A percentile compares a stretch with the other conserved stretches of the same genome.
Evolutionary conservation across 2,888 invertebrate species (phyloP).

Genomic region (Drosophila paramelanica): DNA sequence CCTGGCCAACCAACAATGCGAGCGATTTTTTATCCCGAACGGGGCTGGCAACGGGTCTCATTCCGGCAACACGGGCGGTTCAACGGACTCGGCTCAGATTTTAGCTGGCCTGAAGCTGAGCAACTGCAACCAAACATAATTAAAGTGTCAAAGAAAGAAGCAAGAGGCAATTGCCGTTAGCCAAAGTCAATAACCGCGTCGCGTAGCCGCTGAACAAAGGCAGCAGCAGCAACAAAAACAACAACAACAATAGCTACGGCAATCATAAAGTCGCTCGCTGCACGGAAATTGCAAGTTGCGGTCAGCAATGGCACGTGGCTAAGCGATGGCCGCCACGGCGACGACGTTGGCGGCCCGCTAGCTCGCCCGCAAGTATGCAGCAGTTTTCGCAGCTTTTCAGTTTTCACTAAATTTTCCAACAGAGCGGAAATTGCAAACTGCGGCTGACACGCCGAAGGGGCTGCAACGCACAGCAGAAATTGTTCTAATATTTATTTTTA

Average conservation of each 20-base stretch:
- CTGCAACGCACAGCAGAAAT: constrained; percentile 7
- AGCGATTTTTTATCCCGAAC: constrained; percentile 33
- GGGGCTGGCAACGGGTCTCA: neutral
- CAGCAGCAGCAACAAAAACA: constrained; percentile 6
- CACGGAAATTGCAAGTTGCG: constrained; percentile 77
- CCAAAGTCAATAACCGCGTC: constrained; percentile 66
- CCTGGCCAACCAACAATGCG: constrained; percentile 42
- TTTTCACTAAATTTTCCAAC: constrained; percentile 43
- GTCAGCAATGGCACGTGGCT: constrained; percentile 54
- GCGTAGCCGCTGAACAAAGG: constrained; percentile 40
- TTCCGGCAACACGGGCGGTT: constrained; percentile 23
- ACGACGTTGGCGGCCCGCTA: constrained; percentile 2
- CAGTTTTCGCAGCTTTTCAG: constrained; percentile 19
- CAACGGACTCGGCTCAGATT: constrained; percentile 57
- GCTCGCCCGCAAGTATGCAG: constrained; percentile 24
- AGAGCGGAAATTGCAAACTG: constrained; percentile 72
- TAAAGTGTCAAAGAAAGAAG: constrained; percentile 62
- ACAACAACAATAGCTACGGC: constrained; percentile 22
- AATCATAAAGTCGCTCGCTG: constrained; percentile 71
- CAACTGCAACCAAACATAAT: constrained; percentile 56
- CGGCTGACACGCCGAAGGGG: constrained; percentile 28
- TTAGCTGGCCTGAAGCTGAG: neutral
- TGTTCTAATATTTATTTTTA: constrained; percentile 35
- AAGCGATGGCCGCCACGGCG: constrained; percentile 11
- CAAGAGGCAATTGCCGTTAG: constrained; percentile 39